Base-by-base conservation (phyloP, 2,113 vertebrate species). In the Muscicapa adusta region DNA sequence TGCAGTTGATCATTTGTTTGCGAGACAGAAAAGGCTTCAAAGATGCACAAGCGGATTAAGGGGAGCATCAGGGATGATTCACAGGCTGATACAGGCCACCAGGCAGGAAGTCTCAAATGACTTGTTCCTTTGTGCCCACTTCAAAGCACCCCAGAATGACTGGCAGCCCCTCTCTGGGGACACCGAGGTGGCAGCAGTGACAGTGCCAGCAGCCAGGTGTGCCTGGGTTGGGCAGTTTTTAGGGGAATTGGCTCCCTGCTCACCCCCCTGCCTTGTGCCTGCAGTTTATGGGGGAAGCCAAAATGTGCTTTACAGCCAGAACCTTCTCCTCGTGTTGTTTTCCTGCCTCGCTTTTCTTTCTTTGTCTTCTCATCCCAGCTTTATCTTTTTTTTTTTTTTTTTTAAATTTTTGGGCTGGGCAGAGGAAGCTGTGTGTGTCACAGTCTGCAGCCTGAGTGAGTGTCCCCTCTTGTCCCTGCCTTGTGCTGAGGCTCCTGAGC, bases 1-100 rank as follows among this genome's bases (percentile, higher is more conserved):
- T 87, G 87, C 91, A 85, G 93, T 89, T 78, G 93, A 91, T 95
- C 91, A 82, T 96, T 97, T 95, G 91, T 95, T 96, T 92, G 91
- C 3, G 5, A 87, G 95, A 29, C 86, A 95, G 91, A 90, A 96
- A 84, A 95, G 92, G 95, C 92, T 96, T 95, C 96, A 95, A 94
- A 97, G 91, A 78, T 92, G 0, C 94, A 48, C 86, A 56, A 85
- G 91, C 48, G 89, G 91, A 94, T 95, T 96, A 92, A 45, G 93
- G 61, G 86, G 47, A 85, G 89, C 25, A 45, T 4, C 76, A 38
- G 16, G 91, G 91, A 89, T 75, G 93, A 85, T 87, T 91, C 93
- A 85, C 61, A 42, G 3, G 73, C 94, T 92, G 93, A 91, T 71
- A 45, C 3, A 65, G 94, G 93, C 89, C 93, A 93, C 93, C 94